Base-by-base conservation (phyloP, 2,888 invertebrate species). In the Netelia fuscicornis region DNA sequence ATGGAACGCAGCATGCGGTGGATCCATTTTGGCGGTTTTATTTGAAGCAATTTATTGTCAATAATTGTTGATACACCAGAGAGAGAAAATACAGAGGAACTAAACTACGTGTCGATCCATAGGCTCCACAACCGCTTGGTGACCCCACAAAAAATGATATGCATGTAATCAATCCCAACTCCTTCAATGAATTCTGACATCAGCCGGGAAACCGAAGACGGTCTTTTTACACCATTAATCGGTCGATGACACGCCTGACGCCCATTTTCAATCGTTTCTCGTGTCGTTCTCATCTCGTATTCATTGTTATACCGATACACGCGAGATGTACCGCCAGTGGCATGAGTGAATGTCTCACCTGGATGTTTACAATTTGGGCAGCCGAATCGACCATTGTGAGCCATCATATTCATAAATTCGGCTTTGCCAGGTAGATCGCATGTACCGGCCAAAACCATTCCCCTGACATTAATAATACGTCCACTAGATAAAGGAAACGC, bases 151-250 rank as follows among this genome's bases (percentile, higher is more conserved):
- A 81, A 76, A 23, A 86, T 58, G 10, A 64, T 30, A 70, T 87
- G 86, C 81, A 86, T 87, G 30, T 54, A 48, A 75, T 87, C 85
- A 30, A 85, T 77, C 13, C 60, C 17, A 17, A 17, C 17, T 81
- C 83, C 85, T 37, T 25, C 74, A 8, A 85, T 70, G 44, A 82
- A 87, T 70, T 87, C 80, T 2, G 81, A 86, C 86, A 87, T 86
- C 2, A 87, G 6, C 20, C 42, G 56, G 3, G 79, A 67, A n/a
- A 86, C 30, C n/a, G 81, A 75, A 48, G 78, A 76, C 3, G 76
- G 85, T 17, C 86, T 86, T 76, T 84, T 85, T 9, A 87, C 79
- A 10, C 83, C 87, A 8, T 76, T 56, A 17, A 72, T 62, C 56
- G 76, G 77, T 52, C n/a, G 17, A 25, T 44, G 25, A 2, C 60